A percentile compares a stretch with the other conserved stretches of the same genome.
Conservation (phyloP, 2,113 vertebrate species). For the Illadopsis cleaveri region DNA sequence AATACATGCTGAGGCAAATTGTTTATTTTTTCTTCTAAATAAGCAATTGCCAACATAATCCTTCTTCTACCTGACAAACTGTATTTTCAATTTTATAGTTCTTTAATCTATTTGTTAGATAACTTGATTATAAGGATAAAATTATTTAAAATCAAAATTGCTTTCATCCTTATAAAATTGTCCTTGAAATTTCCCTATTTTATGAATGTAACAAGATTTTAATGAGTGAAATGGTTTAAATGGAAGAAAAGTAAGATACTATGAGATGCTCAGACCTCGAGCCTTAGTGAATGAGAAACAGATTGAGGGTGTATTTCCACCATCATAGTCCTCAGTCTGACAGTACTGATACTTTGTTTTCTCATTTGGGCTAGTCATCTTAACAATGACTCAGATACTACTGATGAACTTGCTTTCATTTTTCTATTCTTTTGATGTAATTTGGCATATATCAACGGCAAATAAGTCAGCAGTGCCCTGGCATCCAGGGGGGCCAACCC, state of each 20-base stretch:
- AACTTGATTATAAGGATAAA: neutral
- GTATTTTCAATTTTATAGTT: neutral
- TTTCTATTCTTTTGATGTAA: neutral
- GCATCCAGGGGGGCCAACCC: neutral
- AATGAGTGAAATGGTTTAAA: neutral
- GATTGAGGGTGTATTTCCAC: neutral
- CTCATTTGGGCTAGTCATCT: neutral
- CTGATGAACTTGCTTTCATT: neutral
- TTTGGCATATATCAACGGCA: rapidly evolving
- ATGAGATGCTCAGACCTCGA: neutral
- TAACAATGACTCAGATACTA: neutral
- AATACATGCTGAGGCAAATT: neutral
- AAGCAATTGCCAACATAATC: neutral
- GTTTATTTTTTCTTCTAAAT: neutral
- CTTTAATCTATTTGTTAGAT: neutral
- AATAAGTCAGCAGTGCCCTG: neutral
- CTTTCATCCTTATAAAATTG: neutral
- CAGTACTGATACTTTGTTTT: neutral
- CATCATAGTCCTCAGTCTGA: neutral
- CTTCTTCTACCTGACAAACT: neutral
- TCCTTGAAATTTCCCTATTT: neutral
- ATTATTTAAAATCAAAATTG: neutral
- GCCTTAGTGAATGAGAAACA: neutral
- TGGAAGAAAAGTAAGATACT: neutral
- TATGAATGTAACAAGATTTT: neutral